phyloP scores from a whole-genome alignment of 2,797 vertebrate species.

The Schizopygopsis pylzovi region DNA sequence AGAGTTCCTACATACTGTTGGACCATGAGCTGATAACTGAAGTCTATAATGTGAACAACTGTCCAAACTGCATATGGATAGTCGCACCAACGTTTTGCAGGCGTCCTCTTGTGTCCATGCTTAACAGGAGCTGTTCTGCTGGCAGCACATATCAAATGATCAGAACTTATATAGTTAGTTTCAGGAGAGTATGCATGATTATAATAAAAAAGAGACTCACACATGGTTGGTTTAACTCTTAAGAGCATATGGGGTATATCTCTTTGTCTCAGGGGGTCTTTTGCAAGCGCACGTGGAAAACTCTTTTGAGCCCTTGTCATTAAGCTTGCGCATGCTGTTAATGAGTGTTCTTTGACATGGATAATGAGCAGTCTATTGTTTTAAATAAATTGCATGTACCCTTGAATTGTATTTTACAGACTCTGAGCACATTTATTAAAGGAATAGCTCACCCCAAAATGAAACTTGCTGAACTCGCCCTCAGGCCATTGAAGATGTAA shows the following conservation, averaged over 20 bases:
- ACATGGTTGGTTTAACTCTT: conserved; percentile 38
- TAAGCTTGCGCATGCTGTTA: conserved; percentile 16
- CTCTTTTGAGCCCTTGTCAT: conserved; percentile 57
- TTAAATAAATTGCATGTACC: conserved; percentile 1
- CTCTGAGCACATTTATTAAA: neutral
- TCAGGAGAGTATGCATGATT: neutral
- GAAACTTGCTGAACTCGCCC: neutral
- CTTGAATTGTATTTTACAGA: conserved; percentile 12
- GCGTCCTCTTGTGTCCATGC: neutral
- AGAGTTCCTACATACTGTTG: neutral
- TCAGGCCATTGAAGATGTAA: neutral
- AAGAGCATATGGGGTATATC: conserved; percentile 59
- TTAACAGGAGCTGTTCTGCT: neutral
- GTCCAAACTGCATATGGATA: neutral
- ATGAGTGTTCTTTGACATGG: conserved; percentile 40
- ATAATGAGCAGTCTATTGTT: conserved; percentile 29
- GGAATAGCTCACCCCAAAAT: neutral
- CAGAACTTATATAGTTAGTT: neutral
- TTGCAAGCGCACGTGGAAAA: conserved; percentile 57
- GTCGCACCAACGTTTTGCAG: neutral
- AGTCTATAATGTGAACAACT: neutral
- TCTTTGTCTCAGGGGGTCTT: conserved; percentile 65
- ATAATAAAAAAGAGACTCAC: neutral
- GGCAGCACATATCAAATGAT: neutral
- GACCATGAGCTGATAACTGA: neutral